Evolutionary conservation across 2,888 invertebrate species (phyloP).

Genomic region (Cerastis leucographa): DNA sequence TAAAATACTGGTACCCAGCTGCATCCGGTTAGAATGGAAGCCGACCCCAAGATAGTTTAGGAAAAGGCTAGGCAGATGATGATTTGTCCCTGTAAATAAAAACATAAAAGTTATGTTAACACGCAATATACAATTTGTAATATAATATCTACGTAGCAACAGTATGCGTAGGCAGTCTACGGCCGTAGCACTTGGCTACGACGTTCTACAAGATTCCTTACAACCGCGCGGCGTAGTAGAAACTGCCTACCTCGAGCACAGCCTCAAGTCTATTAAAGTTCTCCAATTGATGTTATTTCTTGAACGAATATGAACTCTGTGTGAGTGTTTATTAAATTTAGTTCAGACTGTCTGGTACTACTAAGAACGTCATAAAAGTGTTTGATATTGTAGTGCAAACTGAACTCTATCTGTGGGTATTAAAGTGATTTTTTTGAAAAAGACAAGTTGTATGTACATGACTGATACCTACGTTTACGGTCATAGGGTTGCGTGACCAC

Average conservation of each 20-base stretch:
- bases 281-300: constrained; percentile 1
- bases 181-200: constrained; percentile 45
- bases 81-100: too few relatives aligned
- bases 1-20: too few relatives aligned
- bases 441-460: not conserved
- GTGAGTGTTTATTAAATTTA: not conserved
- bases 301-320: not conserved
- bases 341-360: not conserved
- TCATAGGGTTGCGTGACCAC: constrained; percentile 28
- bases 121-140: constrained; percentile 4
- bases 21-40: too few relatives aligned
- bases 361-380: not conserved
- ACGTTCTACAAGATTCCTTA: constrained; percentile 32
- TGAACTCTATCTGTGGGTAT: not conserved
- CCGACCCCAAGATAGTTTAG: too few relatives aligned
- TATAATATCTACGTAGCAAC: not conserved
- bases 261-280: not conserved
- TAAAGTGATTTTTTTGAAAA: not conserved
- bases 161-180: constrained; percentile 33
- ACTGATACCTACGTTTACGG: not conserved
- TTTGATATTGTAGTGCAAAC: not conserved
- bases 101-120: too few relatives aligned
- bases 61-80: too few relatives aligned
- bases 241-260: not conserved
- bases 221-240: constrained; percentile 2